Conservation (phyloP, 2,888 invertebrate species). For the Alsophila aescularia region DNA sequence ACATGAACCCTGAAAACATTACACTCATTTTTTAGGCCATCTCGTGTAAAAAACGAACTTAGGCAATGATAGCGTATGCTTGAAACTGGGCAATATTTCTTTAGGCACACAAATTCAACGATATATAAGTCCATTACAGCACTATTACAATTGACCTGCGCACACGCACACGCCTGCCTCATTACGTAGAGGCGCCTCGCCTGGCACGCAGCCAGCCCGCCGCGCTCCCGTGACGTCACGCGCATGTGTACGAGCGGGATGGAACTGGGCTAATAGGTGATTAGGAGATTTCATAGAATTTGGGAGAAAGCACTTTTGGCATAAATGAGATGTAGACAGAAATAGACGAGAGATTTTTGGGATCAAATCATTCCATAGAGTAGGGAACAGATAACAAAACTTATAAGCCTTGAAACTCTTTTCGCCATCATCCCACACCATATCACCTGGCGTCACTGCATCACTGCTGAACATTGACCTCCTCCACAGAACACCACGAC, state of each 20-base stretch:
- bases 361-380: neutral
- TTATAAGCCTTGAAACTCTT: too few species aligned
- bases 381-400: too few species aligned
- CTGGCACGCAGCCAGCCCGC: slow-evolving; percentile 12
- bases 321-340: neutral
- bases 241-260: slow-evolving; percentile 15
- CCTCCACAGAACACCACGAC: too few species aligned
- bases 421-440: too few species aligned
- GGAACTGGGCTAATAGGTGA: slow-evolving; percentile 33
- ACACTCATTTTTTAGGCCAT: too few species aligned
- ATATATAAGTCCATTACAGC: neutral
- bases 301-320: slow-evolving; percentile 7
- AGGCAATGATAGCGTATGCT: too few species aligned
- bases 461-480: too few species aligned
- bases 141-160: neutral
- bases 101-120: neutral
- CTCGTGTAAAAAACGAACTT: too few species aligned
- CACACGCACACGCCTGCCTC: slow-evolving; percentile 7
- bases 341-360: neutral
- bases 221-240: slow-evolving; percentile 32
- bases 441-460: too few species aligned
- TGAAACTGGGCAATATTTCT: too few species aligned
- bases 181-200: slow-evolving; percentile 15
- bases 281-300: slow-evolving; percentile 1
- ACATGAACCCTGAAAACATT: too few species aligned